Percentiles rank a stretch among this genome's conserved stretches.
phyloP scores from a whole-genome alignment of 2,113 vertebrate genomes.

The Hirundichthys speculiger region DNA sequence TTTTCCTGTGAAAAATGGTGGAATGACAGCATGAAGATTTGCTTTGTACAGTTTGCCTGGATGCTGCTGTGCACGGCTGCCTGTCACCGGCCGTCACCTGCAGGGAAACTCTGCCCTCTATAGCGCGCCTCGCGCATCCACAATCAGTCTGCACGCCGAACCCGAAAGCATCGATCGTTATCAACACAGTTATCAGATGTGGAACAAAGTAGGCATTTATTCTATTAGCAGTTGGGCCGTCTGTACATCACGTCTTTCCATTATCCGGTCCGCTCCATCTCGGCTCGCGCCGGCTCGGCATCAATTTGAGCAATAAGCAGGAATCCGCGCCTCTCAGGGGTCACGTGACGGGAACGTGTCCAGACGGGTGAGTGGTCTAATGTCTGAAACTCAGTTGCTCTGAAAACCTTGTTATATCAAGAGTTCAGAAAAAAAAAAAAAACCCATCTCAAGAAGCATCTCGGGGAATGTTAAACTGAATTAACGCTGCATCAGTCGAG shows the following conservation, averaged over 20 bases:
- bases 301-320: neutral
- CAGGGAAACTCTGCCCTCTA: constrained; percentile 42
- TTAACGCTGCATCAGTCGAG: no score
- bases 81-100: constrained; percentile 29
- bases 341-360: constrained; percentile 19
- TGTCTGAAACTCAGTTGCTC: neutral
- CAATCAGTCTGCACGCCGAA: neutral
- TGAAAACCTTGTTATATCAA: constrained; percentile 3
- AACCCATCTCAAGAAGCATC: no score
- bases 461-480: no score
- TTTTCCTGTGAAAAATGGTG: constrained; percentile 8
- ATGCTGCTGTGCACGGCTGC: neutral
- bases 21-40: constrained; percentile 6
- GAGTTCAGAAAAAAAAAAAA: no score
- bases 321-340: constrained; percentile 5
- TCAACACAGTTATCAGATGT: constrained; percentile 6
- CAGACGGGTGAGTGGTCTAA: constrained; percentile 13
- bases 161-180: neutral
- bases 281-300: neutral
- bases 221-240: neutral
- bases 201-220: neutral
- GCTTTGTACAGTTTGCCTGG: constrained; percentile 11
- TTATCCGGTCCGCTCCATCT: neutral
- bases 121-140: neutral
- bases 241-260: neutral